Conservation (phyloP, 2,888 invertebrate genomes). For the Phymatocera aterrima region DNA sequence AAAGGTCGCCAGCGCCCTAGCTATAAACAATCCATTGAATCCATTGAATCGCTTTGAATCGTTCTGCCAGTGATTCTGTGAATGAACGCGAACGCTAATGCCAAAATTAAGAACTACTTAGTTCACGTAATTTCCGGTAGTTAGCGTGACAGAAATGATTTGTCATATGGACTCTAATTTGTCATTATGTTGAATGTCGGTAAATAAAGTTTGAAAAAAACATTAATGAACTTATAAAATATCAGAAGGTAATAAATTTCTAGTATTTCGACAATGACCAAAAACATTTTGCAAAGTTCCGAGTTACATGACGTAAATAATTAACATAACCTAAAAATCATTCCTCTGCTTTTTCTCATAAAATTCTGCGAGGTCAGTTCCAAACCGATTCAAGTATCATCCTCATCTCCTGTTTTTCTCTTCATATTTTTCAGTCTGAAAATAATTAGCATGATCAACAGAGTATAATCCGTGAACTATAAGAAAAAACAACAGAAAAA, state of each 20-base stretch:
- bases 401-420: no score
- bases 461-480: background rate
- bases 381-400: background rate
- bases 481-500: background rate
- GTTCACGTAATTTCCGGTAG: background rate
- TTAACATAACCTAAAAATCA: conserved; percentile 20
- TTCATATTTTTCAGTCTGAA: background rate
- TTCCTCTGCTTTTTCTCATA: background rate
- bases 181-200: conserved; percentile 5
- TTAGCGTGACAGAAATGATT: conserved; percentile 22
- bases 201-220: background rate
- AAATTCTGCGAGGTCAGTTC: background rate
- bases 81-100: background rate
- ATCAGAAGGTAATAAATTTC: background rate
- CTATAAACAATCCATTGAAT: background rate
- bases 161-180: conserved; percentile 24
- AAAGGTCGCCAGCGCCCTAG: no score
- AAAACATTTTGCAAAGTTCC: background rate
- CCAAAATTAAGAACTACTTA: background rate
- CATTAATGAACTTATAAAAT: background rate
- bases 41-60: no score
- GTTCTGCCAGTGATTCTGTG: no score
- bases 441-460: conserved; percentile 3
- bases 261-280: background rate
- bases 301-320: conserved; percentile 1